Percentiles rank a stretch among this genome's conserved stretches.
These are phyloP conservation scores for Xerus inauris DNA, from an alignment of 2,113 vertebrate species.

Conservation along the genomic window DNA sequence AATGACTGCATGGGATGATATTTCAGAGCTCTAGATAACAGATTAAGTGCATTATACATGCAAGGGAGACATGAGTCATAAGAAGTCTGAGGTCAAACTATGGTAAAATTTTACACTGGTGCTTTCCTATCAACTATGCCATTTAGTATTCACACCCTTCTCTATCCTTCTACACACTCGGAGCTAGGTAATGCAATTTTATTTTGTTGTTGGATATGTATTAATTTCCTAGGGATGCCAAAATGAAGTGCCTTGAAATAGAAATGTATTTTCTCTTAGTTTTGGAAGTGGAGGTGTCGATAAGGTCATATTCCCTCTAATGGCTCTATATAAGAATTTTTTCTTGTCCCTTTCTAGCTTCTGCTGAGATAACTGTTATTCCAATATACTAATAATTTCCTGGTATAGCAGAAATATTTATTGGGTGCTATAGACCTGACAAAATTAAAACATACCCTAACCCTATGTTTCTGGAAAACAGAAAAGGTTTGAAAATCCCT, in stretches of 20 bases:
- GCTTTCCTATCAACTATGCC: background rate
- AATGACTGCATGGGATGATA: background rate
- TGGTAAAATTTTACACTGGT: background rate
- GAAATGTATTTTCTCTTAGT: background rate
- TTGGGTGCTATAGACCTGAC: background rate
- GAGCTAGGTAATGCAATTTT: background rate
- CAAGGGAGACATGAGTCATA: background rate
- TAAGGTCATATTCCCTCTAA: background rate
- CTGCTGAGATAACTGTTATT: background rate
- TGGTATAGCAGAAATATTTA: background rate
- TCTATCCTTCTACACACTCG: background rate
- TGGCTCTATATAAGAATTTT: background rate
- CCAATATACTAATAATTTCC: background rate
- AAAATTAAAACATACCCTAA: background rate
- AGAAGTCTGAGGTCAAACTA: background rate
- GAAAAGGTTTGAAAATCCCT: background rate
- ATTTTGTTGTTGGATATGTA: background rate
- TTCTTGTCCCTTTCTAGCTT: background rate
- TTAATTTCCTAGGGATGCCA: background rate
- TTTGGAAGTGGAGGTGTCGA: background rate
- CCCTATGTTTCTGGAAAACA: background rate
- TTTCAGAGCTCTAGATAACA: background rate
- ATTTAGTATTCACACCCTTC: background rate
- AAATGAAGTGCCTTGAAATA: background rate
- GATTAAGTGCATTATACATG: background rate